phyloP scores from a whole-genome alignment of 2,888 invertebrate species.

The Diplolepis rosae region DNA sequence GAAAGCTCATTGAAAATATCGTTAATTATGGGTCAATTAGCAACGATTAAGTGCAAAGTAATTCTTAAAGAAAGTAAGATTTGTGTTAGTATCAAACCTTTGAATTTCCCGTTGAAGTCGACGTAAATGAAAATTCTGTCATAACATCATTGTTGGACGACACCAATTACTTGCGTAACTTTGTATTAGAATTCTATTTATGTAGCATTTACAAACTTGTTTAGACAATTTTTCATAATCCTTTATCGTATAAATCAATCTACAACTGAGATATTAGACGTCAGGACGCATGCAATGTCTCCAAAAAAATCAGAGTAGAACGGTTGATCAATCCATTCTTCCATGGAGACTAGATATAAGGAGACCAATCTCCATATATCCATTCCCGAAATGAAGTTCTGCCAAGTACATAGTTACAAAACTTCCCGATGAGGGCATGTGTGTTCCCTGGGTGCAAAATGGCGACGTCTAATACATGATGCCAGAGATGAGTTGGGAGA shows the following conservation, averaged over 20 bases:
- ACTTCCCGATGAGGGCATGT: too few relatives aligned
- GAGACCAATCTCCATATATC: too few relatives aligned
- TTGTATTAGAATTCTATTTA: constrained; percentile 17
- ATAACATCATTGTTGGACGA: constrained; percentile 18
- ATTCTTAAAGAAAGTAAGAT: neutral
- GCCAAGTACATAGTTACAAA: too few relatives aligned
- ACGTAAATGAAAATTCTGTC: constrained; percentile 5
- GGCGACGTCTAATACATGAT: too few relatives aligned
- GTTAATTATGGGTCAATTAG: neutral
- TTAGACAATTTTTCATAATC: constrained; percentile 2
- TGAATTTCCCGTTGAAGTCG: neutral
- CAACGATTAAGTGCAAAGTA: neutral
- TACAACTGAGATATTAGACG: neutral
- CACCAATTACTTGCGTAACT: neutral
- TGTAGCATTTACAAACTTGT: constrained; percentile 7
- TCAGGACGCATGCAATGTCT: neutral
- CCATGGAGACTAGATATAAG: too few relatives aligned
- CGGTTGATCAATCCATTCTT: neutral
- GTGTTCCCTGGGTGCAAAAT: too few relatives aligned
- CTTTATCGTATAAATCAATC: neutral
- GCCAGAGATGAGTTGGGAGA: too few relatives aligned
- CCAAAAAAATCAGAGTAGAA: neutral
- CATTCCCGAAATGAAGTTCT: too few relatives aligned
- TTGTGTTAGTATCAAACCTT: neutral
- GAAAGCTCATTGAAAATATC: neutral